These are phyloP conservation scores for Edolisoma coerulescens DNA, from an alignment of 2,113 vertebrate genomes.

Conservation along the genomic window DNA sequence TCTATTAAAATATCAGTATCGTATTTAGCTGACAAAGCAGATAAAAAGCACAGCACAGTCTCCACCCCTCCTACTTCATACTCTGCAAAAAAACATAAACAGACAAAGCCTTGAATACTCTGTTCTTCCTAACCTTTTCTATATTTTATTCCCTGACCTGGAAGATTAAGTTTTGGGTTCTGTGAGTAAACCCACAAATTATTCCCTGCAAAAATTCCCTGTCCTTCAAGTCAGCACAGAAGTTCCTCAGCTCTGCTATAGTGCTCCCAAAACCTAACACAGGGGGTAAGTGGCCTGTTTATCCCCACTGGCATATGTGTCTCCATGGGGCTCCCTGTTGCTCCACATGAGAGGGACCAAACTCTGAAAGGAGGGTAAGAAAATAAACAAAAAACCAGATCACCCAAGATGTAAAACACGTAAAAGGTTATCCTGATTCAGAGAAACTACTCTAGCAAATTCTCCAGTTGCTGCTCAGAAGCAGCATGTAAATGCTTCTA, in stretches of 20 bases:
- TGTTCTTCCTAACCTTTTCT: neutral
- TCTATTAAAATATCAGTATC: neutral
- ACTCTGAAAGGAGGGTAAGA: neutral
- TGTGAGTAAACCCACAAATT: neutral
- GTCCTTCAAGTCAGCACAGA: neutral
- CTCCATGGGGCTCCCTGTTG: neutral
- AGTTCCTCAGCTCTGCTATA: neutral
- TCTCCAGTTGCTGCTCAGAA: neutral
- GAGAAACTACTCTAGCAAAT: neutral
- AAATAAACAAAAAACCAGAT: neutral
- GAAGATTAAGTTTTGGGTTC: neutral
- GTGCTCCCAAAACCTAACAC: neutral
- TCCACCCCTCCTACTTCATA: neutral
- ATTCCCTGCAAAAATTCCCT: neutral
- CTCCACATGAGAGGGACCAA: neutral
- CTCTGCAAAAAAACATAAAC: neutral
- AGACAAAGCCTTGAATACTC: neutral
- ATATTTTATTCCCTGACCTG: neutral
- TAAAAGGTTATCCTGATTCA: neutral
- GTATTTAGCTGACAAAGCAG: neutral
- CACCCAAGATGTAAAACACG: neutral
- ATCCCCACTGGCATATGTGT: neutral
- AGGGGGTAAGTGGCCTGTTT: neutral
- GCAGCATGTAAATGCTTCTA: too few species aligned
- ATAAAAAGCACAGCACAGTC: neutral